phyloP scores from a whole-genome alignment of 2,113 vertebrate species.

The Pangasianodon hypophthalmus region DNA sequence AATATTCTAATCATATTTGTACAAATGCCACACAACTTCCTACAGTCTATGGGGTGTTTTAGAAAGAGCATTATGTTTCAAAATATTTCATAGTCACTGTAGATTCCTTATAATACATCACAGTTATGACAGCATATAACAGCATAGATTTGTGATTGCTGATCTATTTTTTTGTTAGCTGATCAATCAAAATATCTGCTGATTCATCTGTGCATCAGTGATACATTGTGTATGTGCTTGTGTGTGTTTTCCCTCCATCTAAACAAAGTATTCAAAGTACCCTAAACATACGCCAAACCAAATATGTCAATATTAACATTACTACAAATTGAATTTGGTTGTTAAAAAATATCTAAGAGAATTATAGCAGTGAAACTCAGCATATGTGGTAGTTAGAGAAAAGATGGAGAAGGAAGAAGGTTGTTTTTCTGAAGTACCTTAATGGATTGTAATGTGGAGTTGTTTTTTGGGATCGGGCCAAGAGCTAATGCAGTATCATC shows the following conservation, averaged over 20 bases:
- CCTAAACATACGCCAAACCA: neutral
- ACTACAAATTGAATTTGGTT: neutral
- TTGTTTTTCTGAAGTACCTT: slow-evolving; percentile 50
- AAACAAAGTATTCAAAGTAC: neutral
- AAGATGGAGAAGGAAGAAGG: slow-evolving; percentile 14
- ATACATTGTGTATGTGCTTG: neutral
- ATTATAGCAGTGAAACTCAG: neutral
- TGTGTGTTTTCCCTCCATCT: neutral
- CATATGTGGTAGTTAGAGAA: neutral
- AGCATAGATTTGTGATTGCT: neutral
- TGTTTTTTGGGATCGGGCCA: slow-evolving; percentile 66
- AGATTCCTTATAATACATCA: neutral
- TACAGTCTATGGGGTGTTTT: neutral
- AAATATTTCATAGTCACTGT: neutral
- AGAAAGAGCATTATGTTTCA: neutral
- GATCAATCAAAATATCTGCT: neutral
- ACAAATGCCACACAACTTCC: neutral
- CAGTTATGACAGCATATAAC: neutral
- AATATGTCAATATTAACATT: neutral
- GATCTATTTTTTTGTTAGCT: neutral
- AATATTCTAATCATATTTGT: neutral
- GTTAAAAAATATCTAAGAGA: neutral
- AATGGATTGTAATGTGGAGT: slow-evolving; percentile 64
- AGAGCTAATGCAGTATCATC: slow-evolving; percentile 69
- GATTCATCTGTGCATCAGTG: neutral